Evolutionary conservation across 2,797 vertebrate species (phyloP).

Genomic region (Nannoperca obscura): DNA sequence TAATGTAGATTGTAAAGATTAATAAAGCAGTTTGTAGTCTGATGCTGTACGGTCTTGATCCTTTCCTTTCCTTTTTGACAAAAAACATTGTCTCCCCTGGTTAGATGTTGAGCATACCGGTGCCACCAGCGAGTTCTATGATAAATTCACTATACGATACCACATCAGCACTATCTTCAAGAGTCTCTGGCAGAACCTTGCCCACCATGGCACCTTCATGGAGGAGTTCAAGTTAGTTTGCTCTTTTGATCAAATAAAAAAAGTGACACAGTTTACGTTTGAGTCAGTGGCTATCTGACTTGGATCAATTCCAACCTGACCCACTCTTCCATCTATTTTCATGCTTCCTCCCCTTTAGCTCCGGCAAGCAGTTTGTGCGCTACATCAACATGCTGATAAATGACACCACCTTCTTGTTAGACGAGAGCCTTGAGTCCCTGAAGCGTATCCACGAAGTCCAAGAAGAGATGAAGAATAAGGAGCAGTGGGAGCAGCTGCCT

Average conservation of each 20-base stretch:
- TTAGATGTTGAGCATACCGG: conserved; percentile 98
- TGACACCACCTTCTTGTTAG: conserved; percentile 98
- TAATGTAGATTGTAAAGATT: background rate
- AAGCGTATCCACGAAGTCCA: conserved; percentile 99
- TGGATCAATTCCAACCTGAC: conserved; percentile 19
- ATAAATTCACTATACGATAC: conserved; percentile 99
- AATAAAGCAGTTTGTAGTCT: background rate
- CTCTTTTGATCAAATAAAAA: background rate
- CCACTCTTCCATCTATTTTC: conserved; percentile 1
- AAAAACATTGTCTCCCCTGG: conserved; percentile 12
- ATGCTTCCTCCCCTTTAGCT: conserved; percentile 80
- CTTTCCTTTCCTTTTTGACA: background rate
- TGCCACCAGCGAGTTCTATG: conserved; percentile 98
- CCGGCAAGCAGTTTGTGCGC: conserved; percentile 99
- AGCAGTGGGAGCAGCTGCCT: conserved; percentile 96
- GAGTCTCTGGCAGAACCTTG: conserved; percentile 98
- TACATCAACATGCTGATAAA: conserved; percentile 99
- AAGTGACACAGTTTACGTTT: background rate
- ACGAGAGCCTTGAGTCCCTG: conserved; percentile 97
- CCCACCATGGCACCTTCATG: conserved; percentile 98
- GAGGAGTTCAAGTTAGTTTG: conserved; percentile 98
- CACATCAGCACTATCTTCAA: conserved; percentile 99
- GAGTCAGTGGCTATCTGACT: background rate
- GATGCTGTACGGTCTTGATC: background rate
- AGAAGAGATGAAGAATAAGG: conserved; percentile 99